A percentile compares a stretch with the other conserved stretches of the same genome.
Conservation (phyloP, 2,797 vertebrate genomes). For the Eulemur albifrons region DNA sequence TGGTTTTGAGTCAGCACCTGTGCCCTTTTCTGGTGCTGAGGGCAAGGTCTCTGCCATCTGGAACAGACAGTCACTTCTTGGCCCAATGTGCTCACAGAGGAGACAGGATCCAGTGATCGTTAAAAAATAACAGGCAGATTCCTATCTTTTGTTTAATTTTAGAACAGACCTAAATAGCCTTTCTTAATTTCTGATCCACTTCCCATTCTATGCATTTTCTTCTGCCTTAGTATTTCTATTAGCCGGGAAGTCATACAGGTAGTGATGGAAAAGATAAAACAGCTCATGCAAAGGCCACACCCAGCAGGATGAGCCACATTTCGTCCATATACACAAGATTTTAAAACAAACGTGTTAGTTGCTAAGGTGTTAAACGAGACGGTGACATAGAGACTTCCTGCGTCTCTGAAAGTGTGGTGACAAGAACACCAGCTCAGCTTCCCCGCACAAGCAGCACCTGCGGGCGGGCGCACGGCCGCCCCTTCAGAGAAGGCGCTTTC, state of each 20-base stretch:
- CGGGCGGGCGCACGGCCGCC: rapidly evolving
- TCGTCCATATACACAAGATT: neutral
- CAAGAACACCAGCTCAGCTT: neutral
- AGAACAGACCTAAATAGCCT: neutral
- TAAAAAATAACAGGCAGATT: neutral
- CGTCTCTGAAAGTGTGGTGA: neutral
- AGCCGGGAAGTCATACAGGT: neutral
- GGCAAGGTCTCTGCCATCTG: rapidly evolving
- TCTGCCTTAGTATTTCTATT: neutral
- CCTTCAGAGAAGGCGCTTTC: neutral
- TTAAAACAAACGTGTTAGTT: neutral
- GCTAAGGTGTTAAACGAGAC: neutral
- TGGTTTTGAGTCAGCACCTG: neutral
- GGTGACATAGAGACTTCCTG: neutral
- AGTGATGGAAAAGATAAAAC: neutral
- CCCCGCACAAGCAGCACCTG: rapidly evolving
- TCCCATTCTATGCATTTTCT: neutral
- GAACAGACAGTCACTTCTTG: neutral
- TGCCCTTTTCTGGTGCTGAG: rapidly evolving
- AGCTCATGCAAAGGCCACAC: neutral
- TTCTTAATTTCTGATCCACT: neutral
- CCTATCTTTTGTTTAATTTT: neutral
- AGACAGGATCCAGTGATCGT: neutral
- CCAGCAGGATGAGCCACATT: neutral
- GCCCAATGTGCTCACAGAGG: neutral